Evolutionary conservation across 2,113 vertebrate genomes (phyloP).

Genomic region (Melanostigma gelatinosum): DNA sequence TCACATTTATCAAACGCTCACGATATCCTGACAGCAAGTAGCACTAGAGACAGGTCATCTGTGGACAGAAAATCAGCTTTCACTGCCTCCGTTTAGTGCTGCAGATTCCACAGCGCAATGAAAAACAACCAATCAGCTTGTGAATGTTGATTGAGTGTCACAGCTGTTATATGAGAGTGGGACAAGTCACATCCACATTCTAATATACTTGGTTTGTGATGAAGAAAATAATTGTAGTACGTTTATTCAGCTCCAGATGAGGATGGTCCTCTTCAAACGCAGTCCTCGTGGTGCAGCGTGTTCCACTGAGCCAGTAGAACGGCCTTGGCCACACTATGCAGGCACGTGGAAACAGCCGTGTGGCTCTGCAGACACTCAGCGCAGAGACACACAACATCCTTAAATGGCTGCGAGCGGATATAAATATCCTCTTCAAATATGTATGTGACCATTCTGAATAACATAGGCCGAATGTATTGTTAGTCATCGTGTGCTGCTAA

Average conservation of each 20-base stretch:
- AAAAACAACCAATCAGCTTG: too few relatives aligned
- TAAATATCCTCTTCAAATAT: conserved; percentile 50
- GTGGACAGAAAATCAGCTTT: too few relatives aligned
- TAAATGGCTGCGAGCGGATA: conserved; percentile 34
- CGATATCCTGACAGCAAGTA: too few relatives aligned
- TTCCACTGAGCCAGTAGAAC: neutral
- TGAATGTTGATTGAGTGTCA: too few relatives aligned
- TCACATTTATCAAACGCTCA: too few relatives aligned
- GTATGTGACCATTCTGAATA: conserved; percentile 31
- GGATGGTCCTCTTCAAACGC: neutral
- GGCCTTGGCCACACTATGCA: neutral
- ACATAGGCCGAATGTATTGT: conserved; percentile 57
- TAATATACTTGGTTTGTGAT: too few relatives aligned
- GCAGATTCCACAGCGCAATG: too few relatives aligned
- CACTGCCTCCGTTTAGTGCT: too few relatives aligned
- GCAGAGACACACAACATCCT: conserved; percentile 9
- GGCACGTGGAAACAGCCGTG: conserved; percentile 7
- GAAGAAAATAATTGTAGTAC: neutral
- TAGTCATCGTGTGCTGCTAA: conserved; percentile 10
- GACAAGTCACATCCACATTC: too few relatives aligned
- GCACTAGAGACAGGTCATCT: too few relatives aligned
- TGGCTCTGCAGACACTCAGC: neutral
- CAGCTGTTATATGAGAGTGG: too few relatives aligned
- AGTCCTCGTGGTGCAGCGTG: neutral
- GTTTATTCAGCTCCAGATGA: neutral